Base-by-base conservation (phyloP, 2,113 vertebrate genomes). In the Malaclemys terrapin region DNA sequence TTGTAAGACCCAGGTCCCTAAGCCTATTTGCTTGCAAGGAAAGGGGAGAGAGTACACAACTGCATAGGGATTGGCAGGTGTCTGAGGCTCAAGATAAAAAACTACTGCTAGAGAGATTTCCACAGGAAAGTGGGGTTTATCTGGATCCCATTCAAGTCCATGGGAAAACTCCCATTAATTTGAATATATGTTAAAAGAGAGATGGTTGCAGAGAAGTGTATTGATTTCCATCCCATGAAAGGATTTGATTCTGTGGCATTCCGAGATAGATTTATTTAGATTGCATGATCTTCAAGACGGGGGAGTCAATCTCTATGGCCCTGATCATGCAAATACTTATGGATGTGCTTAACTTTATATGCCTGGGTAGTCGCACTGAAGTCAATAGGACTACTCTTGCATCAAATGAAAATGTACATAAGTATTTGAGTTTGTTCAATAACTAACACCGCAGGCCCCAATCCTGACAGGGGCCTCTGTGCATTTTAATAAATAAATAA, bases 401-500 rank as follows among this genome's bases (percentile, higher is more conserved):
- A 96, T 91, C 50, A 84, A 97, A 95, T 94, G 95, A 96, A 96
- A 92, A 95, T 94, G 90, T 95, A 85, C 89, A 91, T 92, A 96
- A 97, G 87, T 88, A 97, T 96, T 97, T 91, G n/a, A 72, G n/a
- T 96, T 89, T 89, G 81, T 97, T 97, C 94, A 95, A 80, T 75
- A 95, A 16, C 35, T 69, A 35, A 19, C 35, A 4, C 35, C 88
- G 89, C 75, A 91, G 95, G 81, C 91, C 85, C 89, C 83, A 78
- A 75, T 93, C 94, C 93, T 93, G 93, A 96, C 82, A 86, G 82
- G 89, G 79, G 85, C 85, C 92, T 79, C 0, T 0, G 59, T 5
- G 14, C 57, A 65, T 87, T 94, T 72, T 81, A 91, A 80, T 69
- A 94, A 88, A 29, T 10, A 8, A 50, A 42, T 42, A 42, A 42